These are phyloP conservation scores for Potamilus streckersoni DNA, from an alignment of 1,140 invertebrate genomes.

Conservation along the genomic window DNA sequence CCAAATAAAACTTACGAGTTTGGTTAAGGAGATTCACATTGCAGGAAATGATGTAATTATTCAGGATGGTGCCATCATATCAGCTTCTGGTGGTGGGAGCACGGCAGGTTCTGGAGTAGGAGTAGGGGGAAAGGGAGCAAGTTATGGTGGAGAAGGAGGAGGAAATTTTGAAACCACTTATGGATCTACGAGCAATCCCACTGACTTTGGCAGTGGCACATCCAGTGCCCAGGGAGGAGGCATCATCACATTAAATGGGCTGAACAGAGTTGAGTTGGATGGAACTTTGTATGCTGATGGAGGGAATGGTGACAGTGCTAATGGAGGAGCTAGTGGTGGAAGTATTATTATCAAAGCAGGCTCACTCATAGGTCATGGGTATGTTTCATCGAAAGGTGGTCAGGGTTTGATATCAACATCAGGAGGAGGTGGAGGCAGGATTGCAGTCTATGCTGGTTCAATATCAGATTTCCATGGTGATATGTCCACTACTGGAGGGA, in stretches of 20 bases:
- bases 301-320: conserved; percentile 4
- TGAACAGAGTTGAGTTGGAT: conserved; percentile 34
- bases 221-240: conserved; percentile 40
- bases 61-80: conserved; percentile 42
- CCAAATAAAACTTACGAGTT: conserved; percentile 16
- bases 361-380: conserved; percentile 45
- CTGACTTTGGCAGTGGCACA: conserved; percentile 43
- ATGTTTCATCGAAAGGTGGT: conserved; percentile 42
- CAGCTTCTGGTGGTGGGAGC: conserved; percentile 32
- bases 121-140: conserved; percentile 34
- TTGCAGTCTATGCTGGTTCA: conserved; percentile 34
- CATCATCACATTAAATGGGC: conserved; percentile 30
- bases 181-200: conserved; percentile 38
- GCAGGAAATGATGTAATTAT: conserved; percentile 33
- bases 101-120: conserved; percentile 24
- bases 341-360: conserved; percentile 40
- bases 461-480: conserved; percentile 41
- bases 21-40: conserved; percentile 31
- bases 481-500: conserved; percentile 36
- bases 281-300: conserved; percentile 41
- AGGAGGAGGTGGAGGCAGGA: conserved; percentile 50
- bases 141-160: conserved; percentile 50
- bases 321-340: conserved; percentile 49
- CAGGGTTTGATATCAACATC: neutral
- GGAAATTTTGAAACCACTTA: conserved; percentile 22